These are phyloP conservation scores for Chrysomela aeneicollis DNA, from an alignment of 2,888 invertebrate genomes.

Conservation along the genomic window DNA sequence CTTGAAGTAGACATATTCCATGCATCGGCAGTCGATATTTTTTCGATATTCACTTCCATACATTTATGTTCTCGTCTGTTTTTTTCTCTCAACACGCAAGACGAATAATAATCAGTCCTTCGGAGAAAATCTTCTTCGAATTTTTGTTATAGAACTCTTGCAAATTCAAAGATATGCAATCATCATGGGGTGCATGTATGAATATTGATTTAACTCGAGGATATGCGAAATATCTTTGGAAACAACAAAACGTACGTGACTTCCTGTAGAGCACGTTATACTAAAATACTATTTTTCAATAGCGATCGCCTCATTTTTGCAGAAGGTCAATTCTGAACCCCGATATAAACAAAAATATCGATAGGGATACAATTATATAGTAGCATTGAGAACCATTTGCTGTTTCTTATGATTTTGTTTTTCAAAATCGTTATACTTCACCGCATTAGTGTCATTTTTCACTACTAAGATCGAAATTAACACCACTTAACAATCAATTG, in stretches of 20 bases:
- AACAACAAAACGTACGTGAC: slow-evolving; percentile 15
- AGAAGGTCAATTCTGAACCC: background rate
- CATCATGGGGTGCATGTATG: slow-evolving; percentile 9
- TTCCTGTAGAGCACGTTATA: background rate
- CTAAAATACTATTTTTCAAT: background rate
- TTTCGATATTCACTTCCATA: background rate
- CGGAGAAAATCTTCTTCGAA: slow-evolving; percentile 3
- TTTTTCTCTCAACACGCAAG: background rate
- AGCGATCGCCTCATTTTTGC: background rate
- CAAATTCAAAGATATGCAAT: slow-evolving; percentile 10
- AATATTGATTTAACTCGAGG: slow-evolving; percentile 16
- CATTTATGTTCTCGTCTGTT: background rate
- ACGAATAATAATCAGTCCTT: background rate
- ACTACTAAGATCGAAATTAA: too few relatives aligned
- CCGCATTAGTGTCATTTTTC: too few relatives aligned
- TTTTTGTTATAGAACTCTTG: slow-evolving; percentile 5
- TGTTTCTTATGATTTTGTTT: too few relatives aligned
- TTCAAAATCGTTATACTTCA: too few relatives aligned
- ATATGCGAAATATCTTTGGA: slow-evolving; percentile 3
- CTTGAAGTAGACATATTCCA: too few relatives aligned
- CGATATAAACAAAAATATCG: too few relatives aligned
- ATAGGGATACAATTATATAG: too few relatives aligned
- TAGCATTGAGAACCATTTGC: too few relatives aligned
- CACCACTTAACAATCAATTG: too few relatives aligned
- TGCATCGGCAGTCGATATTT: too few relatives aligned